Evolutionary conservation across 1,140 invertebrate species (phyloP).

Genomic region (Bombus haemorrhoidalis): DNA sequence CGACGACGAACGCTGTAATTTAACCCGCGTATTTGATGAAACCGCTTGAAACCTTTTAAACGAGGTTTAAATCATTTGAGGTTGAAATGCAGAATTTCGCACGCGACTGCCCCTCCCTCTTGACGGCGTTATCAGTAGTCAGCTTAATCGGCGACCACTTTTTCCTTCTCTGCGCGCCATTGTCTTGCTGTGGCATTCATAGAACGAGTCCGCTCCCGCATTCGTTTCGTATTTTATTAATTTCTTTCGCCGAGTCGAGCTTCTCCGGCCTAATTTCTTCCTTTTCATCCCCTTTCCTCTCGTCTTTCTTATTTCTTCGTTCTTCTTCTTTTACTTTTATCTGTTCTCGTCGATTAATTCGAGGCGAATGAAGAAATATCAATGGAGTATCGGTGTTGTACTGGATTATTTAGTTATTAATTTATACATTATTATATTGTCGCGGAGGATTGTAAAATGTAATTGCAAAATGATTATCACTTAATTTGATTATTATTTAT

Average conservation of each 20-base stretch:
- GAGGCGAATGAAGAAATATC: background rate
- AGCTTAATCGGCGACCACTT: constrained; percentile 36
- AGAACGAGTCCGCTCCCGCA: background rate
- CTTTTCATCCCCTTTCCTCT: too few species aligned
- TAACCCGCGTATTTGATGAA: constrained; percentile 37
- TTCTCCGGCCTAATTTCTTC: background rate
- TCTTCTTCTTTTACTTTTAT: background rate
- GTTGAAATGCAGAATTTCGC: constrained; percentile 38
- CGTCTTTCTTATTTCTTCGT: too few species aligned
- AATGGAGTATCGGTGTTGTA: background rate
- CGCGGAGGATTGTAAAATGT: background rate
- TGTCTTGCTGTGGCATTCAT: constrained; percentile 15
- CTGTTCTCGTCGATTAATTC: too few species aligned
- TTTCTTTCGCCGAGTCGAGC: background rate
- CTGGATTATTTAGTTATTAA: background rate
- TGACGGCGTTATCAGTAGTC: constrained; percentile 25
- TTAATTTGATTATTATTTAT: too few species aligned
- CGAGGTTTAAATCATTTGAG: constrained; percentile 36
- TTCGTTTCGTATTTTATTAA: constrained; percentile 32
- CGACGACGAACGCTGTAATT: constrained; percentile 16
- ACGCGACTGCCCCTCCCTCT: constrained; percentile 6
- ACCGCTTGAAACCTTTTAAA: constrained; percentile 33
- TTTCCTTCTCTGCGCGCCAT: constrained; percentile 4
- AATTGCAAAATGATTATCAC: too few species aligned
- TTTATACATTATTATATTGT: background rate